phyloP scores from a whole-genome alignment of 2,888 invertebrate species.

The Tetranychus truncatus region DNA sequence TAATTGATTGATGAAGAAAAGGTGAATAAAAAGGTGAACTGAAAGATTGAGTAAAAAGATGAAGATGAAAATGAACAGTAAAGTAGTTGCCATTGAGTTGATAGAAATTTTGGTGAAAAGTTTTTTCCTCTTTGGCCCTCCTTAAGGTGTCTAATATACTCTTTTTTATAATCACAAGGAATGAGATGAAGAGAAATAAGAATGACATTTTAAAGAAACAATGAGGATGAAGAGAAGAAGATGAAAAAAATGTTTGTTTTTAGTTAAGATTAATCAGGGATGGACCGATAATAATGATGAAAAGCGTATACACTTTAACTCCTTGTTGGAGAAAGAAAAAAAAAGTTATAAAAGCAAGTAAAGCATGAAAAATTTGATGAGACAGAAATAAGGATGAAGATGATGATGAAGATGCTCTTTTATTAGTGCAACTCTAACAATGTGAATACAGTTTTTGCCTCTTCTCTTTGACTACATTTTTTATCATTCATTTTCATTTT shows the following conservation, averaged over 20 bases:
- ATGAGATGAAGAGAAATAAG: not conserved
- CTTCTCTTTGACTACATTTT: not conserved
- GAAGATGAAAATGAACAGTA: not conserved
- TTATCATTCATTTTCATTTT: not conserved
- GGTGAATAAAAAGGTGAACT: not conserved
- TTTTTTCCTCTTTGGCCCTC: not conserved
- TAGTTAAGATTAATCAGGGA: not conserved
- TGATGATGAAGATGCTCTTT: not conserved
- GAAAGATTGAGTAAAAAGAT: not conserved
- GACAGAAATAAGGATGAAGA: not conserved
- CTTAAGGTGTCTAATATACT: not conserved
- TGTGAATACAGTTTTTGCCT: not conserved
- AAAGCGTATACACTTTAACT: not conserved
- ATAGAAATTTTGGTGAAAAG: not conserved
- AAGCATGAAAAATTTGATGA: not conserved
- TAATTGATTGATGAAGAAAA: not conserved
- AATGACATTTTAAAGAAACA: not conserved
- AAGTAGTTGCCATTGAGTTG: not conserved
- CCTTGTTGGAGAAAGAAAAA: not conserved
- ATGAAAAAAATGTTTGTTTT: not conserved
- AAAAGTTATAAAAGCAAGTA: not conserved
- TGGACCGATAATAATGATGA: not conserved
- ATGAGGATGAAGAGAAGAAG: too few relatives aligned
- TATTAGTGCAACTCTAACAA: not conserved
- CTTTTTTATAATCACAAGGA: not conserved